Conservation (phyloP, 2,113 vertebrate species). For the Neodon shergylaensis region DNA sequence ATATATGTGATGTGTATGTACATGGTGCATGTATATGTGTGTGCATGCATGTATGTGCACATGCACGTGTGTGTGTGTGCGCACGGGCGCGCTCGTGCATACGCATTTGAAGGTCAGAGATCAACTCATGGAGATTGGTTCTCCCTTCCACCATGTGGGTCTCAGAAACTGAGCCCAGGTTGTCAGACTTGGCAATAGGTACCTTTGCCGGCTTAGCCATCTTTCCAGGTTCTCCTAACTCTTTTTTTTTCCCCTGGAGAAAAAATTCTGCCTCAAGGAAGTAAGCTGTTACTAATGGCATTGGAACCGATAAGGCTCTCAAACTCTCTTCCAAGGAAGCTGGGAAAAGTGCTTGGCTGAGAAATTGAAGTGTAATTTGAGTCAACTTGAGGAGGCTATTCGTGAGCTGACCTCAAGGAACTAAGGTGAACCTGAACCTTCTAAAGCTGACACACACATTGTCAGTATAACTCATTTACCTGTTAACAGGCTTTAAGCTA, state of each 20-base stretch:
- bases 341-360: neutral
- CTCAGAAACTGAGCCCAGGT: neutral
- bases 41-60: no score
- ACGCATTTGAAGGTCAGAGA: no score
- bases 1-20: no score
- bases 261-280: slow-evolving; percentile 4
- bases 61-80: no score
- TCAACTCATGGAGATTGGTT: neutral
- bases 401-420: neutral
- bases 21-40: neutral
- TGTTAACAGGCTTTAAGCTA: neutral
- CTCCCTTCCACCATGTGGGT: neutral
- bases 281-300: neutral
- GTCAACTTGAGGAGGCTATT: neutral
- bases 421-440: neutral
- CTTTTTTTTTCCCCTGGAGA: neutral
- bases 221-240: neutral
- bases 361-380: neutral
- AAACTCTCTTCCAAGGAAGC: neutral
- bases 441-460: neutral
- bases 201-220: neutral
- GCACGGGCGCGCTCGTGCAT: no score
- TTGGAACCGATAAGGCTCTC: neutral
- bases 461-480: neutral
- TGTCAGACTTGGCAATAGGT: neutral